A percentile compares a stretch with the other conserved stretches of the same genome.
phyloP scores from a whole-genome alignment of 2,113 vertebrate species.

The Macrotus californicus region DNA sequence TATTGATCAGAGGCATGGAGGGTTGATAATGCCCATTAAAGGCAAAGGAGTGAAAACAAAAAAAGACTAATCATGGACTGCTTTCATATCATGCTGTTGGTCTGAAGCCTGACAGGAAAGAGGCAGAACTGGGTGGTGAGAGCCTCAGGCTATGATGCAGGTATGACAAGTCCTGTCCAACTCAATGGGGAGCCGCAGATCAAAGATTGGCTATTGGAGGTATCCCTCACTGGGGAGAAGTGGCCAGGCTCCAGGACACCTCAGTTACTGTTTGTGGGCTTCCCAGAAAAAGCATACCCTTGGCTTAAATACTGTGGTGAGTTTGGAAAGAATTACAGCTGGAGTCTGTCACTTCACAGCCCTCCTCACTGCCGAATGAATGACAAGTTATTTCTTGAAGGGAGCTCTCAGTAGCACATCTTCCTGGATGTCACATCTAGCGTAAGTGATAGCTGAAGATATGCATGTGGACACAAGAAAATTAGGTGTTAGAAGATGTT shows the following conservation, averaged over 20 bases:
- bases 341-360: background rate
- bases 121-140: background rate
- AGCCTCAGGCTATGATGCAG: background rate
- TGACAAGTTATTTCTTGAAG: no score
- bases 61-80: no score
- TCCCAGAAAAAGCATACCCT: background rate
- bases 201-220: no score
- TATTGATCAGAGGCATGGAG: background rate
- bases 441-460: background rate
- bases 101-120: background rate
- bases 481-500: no score
- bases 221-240: background rate
- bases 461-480: background rate
- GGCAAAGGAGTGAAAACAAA: background rate
- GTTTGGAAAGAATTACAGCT: background rate
- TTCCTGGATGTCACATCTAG: background rate
- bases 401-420: background rate
- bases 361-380: background rate
- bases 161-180: no score
- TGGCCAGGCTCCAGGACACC: background rate
- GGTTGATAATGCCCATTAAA: background rate
- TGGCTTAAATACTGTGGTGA: background rate
- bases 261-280: background rate
- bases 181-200: no score
- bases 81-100: background rate